Evolutionary conservation across 2,797 vertebrate species (phyloP).

Genomic region (Yasuhikotakia modesta): DNA sequence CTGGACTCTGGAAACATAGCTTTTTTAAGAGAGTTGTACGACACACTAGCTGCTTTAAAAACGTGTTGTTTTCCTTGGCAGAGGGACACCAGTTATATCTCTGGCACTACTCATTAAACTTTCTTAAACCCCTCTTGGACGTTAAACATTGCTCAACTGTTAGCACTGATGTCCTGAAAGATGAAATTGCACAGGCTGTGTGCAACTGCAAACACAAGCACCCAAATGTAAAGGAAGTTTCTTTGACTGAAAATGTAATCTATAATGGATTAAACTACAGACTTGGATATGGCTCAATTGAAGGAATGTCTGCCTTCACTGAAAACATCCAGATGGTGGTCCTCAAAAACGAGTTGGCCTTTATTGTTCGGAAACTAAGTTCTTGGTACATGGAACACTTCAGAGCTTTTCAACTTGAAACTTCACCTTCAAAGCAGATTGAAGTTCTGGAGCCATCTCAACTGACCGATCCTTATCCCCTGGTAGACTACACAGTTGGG

Average conservation of each 20-base stretch:
- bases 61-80: not conserved
- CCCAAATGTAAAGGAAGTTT: constrained; percentile 20
- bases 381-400: constrained; percentile 51
- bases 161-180: not conserved
- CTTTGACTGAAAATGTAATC: constrained; percentile 27
- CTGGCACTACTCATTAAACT: not conserved
- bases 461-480: constrained; percentile 46
- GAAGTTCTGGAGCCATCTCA: constrained; percentile 21
- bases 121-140: not conserved
- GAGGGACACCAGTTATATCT: not conserved
- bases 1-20: too few relatives aligned
- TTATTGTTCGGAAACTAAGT: constrained; percentile 49
- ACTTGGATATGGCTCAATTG: constrained; percentile 29
- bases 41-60: not conserved
- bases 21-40: too few relatives aligned
- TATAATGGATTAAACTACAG: constrained; percentile 33
- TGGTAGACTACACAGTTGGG: constrained; percentile 42
- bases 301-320: constrained; percentile 41
- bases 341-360: constrained; percentile 30
- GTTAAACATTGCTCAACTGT: not conserved
- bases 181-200: constrained; percentile 9
- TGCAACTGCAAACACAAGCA: constrained; percentile 22
- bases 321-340: constrained; percentile 50
- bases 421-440: constrained; percentile 20
- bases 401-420: constrained; percentile 48